Base-by-base conservation (phyloP, 1,140 invertebrate genomes). In the Drosophila sp. region DNA sequence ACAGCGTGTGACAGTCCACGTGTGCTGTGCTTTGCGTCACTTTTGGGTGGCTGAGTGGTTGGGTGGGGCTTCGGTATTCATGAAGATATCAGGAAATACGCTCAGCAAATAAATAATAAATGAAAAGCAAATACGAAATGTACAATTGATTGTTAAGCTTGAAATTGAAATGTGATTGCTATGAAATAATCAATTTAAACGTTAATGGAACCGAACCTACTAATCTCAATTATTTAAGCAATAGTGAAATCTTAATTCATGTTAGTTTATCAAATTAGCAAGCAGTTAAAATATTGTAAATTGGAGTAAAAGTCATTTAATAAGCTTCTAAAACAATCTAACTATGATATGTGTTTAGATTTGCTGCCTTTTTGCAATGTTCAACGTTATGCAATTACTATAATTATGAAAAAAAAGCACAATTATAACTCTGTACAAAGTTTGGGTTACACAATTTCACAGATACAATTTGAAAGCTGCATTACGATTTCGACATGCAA, bases 1-100 rank as follows among this genome's bases (percentile, higher is more conserved):
- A 8, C 14, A 32, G 56, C 76, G 72, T 74, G 78, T 80, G 79
- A 65, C 78, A 61, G 11, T 56, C 70, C 78, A 80, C 78, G 74
- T 82, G 79, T 74, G 38, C 50, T 77, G 62, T 69, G 70, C 65
- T 59, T 75, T 45, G 27, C 50, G 71, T 40, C 61, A 65, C 41
- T 53, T 50, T 36, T 41, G 34, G 43, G 27, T 21, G 14, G 25
- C 11, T 14, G 29, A 13, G 18, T 41, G 53, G 21, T 8, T 32
- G 25, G 50, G 40, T 38, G 54, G 13, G 40, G 34, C 27, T 59
- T n/a, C n/a, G 34, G 32, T 66, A 66, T 57, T 57, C 61, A 41
- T 18, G 53, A 29, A 34, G 34, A 27, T 25, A 56, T 14, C 25
- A 27, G 69, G 61, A 59, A 54, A 61, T 61, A 48, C 32, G 18